Conservation (phyloP, 2,797 vertebrate species). For the Lacerta viridis region DNA sequence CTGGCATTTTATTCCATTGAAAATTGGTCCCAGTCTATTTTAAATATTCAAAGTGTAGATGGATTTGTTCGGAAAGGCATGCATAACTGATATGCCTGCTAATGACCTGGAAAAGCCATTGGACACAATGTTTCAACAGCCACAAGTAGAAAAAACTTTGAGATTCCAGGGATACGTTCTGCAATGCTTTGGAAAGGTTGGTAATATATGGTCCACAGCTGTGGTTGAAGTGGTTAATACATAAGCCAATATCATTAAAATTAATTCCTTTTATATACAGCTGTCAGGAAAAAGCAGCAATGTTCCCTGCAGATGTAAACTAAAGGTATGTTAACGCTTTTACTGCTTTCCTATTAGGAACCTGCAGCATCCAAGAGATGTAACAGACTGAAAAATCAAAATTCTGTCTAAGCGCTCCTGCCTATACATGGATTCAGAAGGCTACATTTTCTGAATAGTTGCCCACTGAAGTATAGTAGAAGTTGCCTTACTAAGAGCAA, state of each 20-base stretch:
- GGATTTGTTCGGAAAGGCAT: not conserved
- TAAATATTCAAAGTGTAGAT: not conserved
- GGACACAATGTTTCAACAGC: not conserved
- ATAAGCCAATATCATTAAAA: not conserved
- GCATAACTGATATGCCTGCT: not conserved
- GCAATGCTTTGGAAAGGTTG: not conserved
- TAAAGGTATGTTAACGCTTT: not conserved
- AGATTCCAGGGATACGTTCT: not conserved
- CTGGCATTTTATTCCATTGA: not conserved
- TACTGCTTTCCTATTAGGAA: not conserved
- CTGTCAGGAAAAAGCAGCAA: not conserved
- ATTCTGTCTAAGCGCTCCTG: not conserved
- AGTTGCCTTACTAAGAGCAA: too few relatives aligned
- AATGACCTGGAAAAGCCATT: conserved; percentile 12
- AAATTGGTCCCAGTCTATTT: not conserved
- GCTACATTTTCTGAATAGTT: too few relatives aligned
- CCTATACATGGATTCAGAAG: too few relatives aligned
- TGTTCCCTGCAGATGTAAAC: not conserved
- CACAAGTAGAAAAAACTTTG: not conserved
- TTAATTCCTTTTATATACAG: not conserved
- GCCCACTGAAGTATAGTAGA: too few relatives aligned
- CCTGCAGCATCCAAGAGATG: not conserved
- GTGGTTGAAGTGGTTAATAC: not conserved
- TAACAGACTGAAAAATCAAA: not conserved
- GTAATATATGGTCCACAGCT: not conserved